phyloP scores from a whole-genome alignment of 2,888 invertebrate genomes.

The Pherbina coryleti region DNA sequence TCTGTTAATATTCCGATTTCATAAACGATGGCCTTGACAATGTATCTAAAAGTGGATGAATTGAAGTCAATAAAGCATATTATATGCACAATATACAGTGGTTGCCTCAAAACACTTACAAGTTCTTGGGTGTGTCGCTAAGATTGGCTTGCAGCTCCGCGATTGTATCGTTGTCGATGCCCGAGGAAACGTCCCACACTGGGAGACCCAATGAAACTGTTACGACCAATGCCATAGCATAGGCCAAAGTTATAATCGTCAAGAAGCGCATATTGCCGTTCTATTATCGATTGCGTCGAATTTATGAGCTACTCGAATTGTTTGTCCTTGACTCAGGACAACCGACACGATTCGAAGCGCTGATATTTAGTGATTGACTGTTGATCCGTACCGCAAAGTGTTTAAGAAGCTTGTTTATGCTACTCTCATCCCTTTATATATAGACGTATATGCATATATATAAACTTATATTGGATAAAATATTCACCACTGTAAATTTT shows the following conservation, averaged over 20 bases:
- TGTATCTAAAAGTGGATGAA: constrained; percentile 68
- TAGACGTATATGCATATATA: background rate
- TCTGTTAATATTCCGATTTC: constrained; percentile 75
- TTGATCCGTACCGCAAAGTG: background rate
- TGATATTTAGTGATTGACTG: background rate
- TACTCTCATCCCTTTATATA: constrained; percentile 9
- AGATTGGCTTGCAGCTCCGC: constrained; percentile 57
- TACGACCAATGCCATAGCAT: constrained; percentile 56
- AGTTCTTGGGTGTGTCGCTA: constrained; percentile 64
- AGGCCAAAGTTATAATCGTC: constrained; percentile 45
- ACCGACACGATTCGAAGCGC: background rate
- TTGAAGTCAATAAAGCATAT: background rate
- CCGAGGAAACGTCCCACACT: constrained; percentile 57
- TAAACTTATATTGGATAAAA: background rate
- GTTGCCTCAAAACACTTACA: constrained; percentile 56
- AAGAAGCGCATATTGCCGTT: constrained; percentile 52
- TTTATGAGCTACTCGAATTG: background rate
- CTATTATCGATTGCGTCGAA: background rate
- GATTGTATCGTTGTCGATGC: constrained; percentile 63
- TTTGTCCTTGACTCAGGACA: constrained; percentile 8
- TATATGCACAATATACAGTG: too few species aligned
- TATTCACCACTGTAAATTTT: constrained; percentile 7
- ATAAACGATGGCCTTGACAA: constrained; percentile 73
- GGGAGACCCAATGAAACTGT: constrained; percentile 58
- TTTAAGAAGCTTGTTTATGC: constrained; percentile 16